Conservation (phyloP, 1,140 invertebrate genomes). For the Bradynema listronoti region DNA sequence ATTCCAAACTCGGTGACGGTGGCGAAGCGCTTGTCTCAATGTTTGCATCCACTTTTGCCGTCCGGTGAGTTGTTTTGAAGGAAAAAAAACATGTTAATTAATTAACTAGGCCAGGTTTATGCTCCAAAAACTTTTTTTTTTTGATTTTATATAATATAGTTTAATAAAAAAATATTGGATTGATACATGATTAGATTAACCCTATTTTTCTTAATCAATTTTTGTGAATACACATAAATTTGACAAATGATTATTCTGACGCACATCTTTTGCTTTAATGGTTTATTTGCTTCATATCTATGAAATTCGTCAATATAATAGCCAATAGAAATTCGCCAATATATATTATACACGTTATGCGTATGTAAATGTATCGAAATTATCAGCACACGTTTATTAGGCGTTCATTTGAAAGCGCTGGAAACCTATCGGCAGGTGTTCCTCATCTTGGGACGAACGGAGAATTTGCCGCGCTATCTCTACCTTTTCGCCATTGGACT, state of each 20-base stretch:
- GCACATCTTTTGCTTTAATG: no score
- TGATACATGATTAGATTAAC: no score
- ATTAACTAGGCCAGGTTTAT: no score
- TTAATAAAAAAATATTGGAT: no score
- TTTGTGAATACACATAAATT: no score
- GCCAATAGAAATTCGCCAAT: no score
- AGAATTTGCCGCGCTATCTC: conserved; percentile 69
- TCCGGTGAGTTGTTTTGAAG: conserved; percentile 61
- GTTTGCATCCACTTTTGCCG: conserved; percentile 84
- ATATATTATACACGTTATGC: no score
- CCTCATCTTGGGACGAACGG: conserved; percentile 74
- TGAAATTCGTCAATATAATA: conserved; percentile 12
- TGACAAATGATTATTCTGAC: no score
- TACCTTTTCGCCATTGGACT: conserved; percentile 64
- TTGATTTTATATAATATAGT: no score
- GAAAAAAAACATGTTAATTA: no score
- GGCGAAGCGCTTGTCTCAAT: conserved; percentile 84
- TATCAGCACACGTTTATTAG: conserved; percentile 34
- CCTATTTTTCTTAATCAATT: no score
- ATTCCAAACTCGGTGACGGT: conserved; percentile 83
- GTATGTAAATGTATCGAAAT: conserved; percentile 6
- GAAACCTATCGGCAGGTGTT: conserved; percentile 91
- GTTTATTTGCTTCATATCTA: neutral
- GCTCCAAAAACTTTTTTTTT: no score
- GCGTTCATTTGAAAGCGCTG: conserved; percentile 83